Conservation (phyloP, 2,888 invertebrate genomes). For the Argynnis bischoffii region DNA sequence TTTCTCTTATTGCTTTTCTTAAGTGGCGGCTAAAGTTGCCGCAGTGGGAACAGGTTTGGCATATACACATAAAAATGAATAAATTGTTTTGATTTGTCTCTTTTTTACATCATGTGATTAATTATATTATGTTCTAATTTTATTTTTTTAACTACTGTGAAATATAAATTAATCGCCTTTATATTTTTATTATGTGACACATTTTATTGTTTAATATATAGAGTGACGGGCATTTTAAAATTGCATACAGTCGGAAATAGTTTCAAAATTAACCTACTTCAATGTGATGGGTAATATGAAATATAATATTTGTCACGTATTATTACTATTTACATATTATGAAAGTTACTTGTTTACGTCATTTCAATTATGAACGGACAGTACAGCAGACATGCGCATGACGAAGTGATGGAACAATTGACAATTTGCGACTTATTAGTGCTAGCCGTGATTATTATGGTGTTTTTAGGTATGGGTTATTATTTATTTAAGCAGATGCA, state of each 20-base stretch:
- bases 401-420: slow-evolving; percentile 54
- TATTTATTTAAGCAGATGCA: slow-evolving; percentile 49
- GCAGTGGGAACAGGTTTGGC: slow-evolving; percentile 63
- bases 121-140: neutral
- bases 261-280: neutral
- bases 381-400: slow-evolving; percentile 51
- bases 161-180: neutral
- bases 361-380: slow-evolving; percentile 38
- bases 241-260: neutral
- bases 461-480: slow-evolving; percentile 47
- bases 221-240: neutral
- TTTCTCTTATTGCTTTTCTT: slow-evolving; percentile 75
- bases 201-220: neutral
- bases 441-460: slow-evolving; percentile 43
- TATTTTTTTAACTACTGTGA: neutral
- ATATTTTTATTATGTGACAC: neutral
- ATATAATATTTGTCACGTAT: slow-evolving; percentile 17
- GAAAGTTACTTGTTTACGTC: slow-evolving; percentile 5
- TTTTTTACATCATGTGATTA: slow-evolving; percentile 5
- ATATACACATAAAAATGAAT: slow-evolving; percentile 31
- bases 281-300: neutral
- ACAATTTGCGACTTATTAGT: slow-evolving; percentile 51
- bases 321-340: neutral
- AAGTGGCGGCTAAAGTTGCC: slow-evolving; percentile 69
- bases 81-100: slow-evolving; percentile 14